Evolutionary conservation across 2,888 invertebrate species (phyloP).

Genomic region (Trypoxylon attenuatum): DNA sequence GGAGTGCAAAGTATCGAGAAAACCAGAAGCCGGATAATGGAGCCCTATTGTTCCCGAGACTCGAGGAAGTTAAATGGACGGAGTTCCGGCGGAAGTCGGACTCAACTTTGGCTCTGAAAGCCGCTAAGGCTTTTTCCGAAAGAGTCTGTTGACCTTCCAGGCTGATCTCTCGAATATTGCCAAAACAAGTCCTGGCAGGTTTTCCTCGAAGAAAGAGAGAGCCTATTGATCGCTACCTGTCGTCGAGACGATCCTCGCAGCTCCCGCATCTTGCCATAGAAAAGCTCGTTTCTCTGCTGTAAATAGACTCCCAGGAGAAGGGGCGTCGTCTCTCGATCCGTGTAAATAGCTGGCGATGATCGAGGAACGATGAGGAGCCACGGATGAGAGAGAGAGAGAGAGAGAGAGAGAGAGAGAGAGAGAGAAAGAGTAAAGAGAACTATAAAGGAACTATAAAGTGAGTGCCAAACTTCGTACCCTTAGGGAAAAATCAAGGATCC

Average conservation of each 20-base stretch:
- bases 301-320: too few relatives aligned
- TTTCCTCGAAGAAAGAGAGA: neutral
- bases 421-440: neutral
- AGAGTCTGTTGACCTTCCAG: neutral
- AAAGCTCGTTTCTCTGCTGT: too few relatives aligned
- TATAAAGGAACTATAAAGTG: conserved; percentile 42
- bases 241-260: neutral
- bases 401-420: neutral
- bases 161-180: neutral
- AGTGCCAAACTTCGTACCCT: conserved; percentile 71
- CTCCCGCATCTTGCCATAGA: neutral
- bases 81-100: conserved; percentile 48
- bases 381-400: neutral
- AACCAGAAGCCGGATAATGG: conserved; percentile 58
- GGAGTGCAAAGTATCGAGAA: conserved; percentile 10
- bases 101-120: too few relatives aligned
- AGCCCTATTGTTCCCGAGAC: conserved; percentile 59
- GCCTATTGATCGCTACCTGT: too few relatives aligned
- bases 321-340: too few relatives aligned
- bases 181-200: too few relatives aligned
- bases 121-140: too few relatives aligned
- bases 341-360: too few relatives aligned
- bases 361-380: too few relatives aligned
- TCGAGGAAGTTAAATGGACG: conserved; percentile 56
- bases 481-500: conserved; percentile 48